Evolutionary conservation across 2,113 vertebrate genomes (phyloP).

Genomic region (Passer montanus): DNA sequence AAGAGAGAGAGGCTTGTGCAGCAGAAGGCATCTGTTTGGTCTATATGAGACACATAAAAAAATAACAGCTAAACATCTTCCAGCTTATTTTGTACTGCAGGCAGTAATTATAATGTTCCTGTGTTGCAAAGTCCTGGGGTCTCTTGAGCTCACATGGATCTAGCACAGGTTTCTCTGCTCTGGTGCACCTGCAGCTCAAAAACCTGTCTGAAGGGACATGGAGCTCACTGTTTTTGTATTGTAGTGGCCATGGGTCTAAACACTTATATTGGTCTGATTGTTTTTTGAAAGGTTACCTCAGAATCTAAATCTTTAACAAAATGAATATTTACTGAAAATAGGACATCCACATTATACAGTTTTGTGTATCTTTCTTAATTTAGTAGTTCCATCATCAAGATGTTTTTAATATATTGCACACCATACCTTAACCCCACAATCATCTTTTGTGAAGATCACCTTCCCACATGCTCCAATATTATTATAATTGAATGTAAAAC

Average conservation of each 20-base stretch:
- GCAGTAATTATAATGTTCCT: neutral
- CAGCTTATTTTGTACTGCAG: neutral
- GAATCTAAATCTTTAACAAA: neutral
- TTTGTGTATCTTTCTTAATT: conserved; percentile 2
- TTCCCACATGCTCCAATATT: neutral
- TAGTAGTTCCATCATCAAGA: neutral
- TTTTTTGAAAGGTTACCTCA: neutral
- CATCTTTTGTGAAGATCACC: neutral
- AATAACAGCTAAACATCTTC: neutral
- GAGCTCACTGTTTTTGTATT: neutral
- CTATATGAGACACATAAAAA: neutral
- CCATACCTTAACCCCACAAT: neutral
- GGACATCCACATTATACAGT: neutral
- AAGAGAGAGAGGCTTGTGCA: neutral
- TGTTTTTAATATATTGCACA: conserved; percentile 7
- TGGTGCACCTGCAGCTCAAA: neutral
- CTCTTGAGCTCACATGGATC: neutral
- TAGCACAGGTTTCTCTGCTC: neutral
- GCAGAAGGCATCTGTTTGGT: neutral
- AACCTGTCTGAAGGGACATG: neutral
- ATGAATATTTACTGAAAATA: neutral
- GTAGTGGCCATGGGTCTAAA: neutral
- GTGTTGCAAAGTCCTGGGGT: neutral
- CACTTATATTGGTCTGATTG: neutral
- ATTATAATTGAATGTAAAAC: neutral